phyloP scores from a whole-genome alignment of 2,797 vertebrate genomes.

The Sternotherus odoratus region DNA sequence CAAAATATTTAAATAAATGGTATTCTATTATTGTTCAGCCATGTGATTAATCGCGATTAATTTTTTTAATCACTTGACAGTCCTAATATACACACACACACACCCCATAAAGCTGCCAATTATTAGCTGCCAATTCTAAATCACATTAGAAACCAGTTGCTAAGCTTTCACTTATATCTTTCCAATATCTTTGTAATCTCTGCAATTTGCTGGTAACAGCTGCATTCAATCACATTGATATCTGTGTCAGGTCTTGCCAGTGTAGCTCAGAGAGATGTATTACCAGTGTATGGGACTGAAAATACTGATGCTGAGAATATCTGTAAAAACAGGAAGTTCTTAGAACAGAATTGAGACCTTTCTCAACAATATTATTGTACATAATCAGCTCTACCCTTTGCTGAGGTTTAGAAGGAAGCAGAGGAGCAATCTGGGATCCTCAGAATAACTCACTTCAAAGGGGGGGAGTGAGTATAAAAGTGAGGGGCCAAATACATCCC shows the following conservation, averaged over 20 bases:
- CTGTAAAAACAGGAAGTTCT: background rate
- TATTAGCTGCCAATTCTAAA: background rate
- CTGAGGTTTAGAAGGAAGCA: background rate
- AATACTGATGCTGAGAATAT: background rate
- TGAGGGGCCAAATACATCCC: background rate
- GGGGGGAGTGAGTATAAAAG: background rate
- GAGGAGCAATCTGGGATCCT: background rate
- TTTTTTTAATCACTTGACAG: no score
- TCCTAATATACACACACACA: no score
- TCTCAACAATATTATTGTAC: background rate
- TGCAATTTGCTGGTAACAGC: background rate
- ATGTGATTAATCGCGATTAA: no score
- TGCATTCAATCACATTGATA: background rate
- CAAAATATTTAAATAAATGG: no score
- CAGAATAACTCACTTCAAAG: background rate
- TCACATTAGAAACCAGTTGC: background rate
- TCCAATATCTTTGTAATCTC: background rate
- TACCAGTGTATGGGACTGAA: background rate
- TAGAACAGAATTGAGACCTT: background rate
- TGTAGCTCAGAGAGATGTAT: background rate
- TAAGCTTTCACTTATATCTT: conserved; percentile 20
- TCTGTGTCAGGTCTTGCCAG: background rate
- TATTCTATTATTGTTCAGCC: no score
- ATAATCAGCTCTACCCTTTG: conserved; percentile 2
- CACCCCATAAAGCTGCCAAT: background rate